Conservation (phyloP, 2,888 invertebrate species). For the Dorcus parallelipipedus region DNA sequence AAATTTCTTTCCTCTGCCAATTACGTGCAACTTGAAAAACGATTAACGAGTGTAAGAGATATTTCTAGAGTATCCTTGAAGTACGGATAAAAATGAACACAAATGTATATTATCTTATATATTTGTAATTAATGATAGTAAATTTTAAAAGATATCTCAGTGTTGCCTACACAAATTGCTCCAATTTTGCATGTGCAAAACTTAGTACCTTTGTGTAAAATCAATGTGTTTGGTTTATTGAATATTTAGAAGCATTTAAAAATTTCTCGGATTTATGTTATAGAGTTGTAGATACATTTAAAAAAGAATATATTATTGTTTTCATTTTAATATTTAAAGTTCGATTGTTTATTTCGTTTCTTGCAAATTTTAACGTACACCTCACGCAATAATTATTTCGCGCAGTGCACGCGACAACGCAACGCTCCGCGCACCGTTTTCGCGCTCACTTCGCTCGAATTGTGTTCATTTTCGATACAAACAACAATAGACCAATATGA, state of each 20-base stretch:
- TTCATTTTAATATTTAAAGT: conserved; percentile 37
- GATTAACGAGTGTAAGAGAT: neutral
- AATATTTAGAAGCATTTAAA: conserved; percentile 32
- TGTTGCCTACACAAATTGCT: conserved; percentile 45
- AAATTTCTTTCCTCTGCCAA: too few relatives aligned
- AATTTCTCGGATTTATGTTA: conserved; percentile 39
- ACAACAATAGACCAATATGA: conserved; percentile 37
- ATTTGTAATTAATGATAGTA: conserved; percentile 41
- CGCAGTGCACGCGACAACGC: conserved; percentile 1
- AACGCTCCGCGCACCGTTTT: neutral
- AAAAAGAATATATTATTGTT: conserved; percentile 39
- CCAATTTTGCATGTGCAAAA: conserved; percentile 43
- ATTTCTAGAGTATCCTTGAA: conserved; percentile 15
- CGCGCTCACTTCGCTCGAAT: conserved; percentile 4
- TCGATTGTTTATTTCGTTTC: conserved; percentile 19
- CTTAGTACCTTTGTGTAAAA: conserved; percentile 42
- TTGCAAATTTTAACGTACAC: conserved; percentile 1
- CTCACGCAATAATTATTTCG: neutral
- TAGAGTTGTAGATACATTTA: conserved; percentile 44
- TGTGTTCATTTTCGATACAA: conserved; percentile 21
- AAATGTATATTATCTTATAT: conserved; percentile 42
- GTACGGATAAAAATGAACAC: conserved; percentile 24
- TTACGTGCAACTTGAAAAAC: too few relatives aligned
- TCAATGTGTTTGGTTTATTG: conserved; percentile 41
- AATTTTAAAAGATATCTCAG: conserved; percentile 38